Base-by-base conservation (phyloP, 2,888 invertebrate species). In the Stenodema calcarata region DNA sequence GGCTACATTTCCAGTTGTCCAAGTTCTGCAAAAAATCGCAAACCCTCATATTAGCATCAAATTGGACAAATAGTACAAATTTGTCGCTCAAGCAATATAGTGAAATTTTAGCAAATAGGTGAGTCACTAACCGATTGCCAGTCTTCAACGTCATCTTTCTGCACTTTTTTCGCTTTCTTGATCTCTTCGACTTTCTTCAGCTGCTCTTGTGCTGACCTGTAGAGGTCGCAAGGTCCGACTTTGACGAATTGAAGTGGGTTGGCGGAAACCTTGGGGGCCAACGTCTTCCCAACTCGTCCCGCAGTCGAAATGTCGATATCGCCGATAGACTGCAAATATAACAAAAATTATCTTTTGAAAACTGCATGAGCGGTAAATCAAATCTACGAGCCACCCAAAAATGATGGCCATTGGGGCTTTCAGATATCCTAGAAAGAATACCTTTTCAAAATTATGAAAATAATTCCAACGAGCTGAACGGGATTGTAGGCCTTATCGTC, bases 1-100 rank as follows among this genome's bases (percentile, higher is more conserved):
- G 93, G 89, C 96, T 96, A 89, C 95, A 96, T 93, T 98, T 98
- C 98, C 97, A 97, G 92, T 95, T 97, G 92, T 97, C 97, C 92
- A 97, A 93, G 92, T 97, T 97, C 97, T 97, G 92, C 16, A 91
- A 90, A 89, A 84, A 89, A 89, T 89, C 2, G 35, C 2, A 4
- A 4, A 7, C 35, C 7, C 7, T 4, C 2, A 4, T 35, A 35
- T 35, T 35, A 35, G 35, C n/a, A n/a, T n/a, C n/a, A n/a, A n/a
- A n/a, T n/a, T n/a, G n/a, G n/a, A n/a, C n/a, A n/a, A n/a, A n/a
- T n/a, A n/a, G n/a, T n/a, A n/a, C n/a, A n/a, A n/a, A 35, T 35
- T 35, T 35, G 35, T 35, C 35, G 35, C 4, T 35, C 35, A n/a
- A n/a, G n/a, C n/a, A 84, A 70, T 76, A 54, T 42, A 23, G 28